Percentiles rank a stretch among this genome's conserved stretches.
These are phyloP conservation scores for Lycocerus yunnanus DNA, from an alignment of 2,888 invertebrate species.

Conservation along the genomic window DNA sequence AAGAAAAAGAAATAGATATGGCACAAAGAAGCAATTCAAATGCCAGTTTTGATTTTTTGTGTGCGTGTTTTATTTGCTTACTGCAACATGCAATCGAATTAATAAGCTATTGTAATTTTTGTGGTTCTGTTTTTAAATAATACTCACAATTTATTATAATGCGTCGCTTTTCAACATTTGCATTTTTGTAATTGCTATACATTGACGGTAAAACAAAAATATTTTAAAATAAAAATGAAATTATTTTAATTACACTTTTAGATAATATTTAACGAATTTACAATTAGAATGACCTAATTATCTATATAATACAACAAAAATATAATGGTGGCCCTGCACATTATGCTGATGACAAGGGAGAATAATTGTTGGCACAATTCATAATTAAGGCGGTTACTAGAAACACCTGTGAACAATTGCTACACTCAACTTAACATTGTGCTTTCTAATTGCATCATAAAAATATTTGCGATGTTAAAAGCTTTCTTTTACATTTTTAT, in stretches of 20 bases:
- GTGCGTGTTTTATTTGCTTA: not conserved
- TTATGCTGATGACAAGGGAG: conserved; percentile 25
- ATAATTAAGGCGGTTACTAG: conserved; percentile 32
- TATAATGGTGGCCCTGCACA: conserved; percentile 21
- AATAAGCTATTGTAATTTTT: not conserved
- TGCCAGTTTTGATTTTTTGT: not conserved
- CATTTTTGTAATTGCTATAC: not conserved
- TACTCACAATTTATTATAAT: not conserved
- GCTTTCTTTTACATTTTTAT: not conserved
- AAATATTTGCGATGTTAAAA: not conserved
- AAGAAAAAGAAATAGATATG: not conserved
- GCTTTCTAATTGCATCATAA: not conserved
- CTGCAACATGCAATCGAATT: not conserved
- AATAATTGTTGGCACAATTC: conserved; percentile 29
- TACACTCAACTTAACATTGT: conserved; percentile 23
- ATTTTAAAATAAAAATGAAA: not conserved
- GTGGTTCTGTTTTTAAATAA: not conserved
- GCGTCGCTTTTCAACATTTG: not conserved
- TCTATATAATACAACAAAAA: conserved; percentile 7
- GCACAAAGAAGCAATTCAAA: not conserved
- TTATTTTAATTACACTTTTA: not conserved
- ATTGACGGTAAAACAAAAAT: not conserved
- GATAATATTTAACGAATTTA: not conserved
- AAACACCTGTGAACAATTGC: conserved; percentile 35
- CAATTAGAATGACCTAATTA: not conserved